Conservation (phyloP, 2,888 invertebrate species). For the Ferdinandea cuprea region DNA sequence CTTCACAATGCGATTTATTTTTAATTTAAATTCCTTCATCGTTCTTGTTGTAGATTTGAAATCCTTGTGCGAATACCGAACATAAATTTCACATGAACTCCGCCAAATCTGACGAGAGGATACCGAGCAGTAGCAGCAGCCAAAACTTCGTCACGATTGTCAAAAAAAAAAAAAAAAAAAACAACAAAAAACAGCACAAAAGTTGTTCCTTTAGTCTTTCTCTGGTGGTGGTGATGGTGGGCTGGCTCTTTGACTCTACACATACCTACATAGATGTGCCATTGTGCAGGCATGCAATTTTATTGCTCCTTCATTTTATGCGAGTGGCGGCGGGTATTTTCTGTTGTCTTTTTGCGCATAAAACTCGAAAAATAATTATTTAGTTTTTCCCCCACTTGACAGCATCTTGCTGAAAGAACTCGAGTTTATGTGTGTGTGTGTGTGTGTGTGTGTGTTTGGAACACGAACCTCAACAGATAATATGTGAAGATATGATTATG, state of each 20-base stretch:
- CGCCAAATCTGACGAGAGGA: conserved; percentile 2
- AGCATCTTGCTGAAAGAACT: conserved; percentile 7
- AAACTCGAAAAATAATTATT: conserved; percentile 60
- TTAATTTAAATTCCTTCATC: conserved; percentile 65
- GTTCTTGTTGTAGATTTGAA: conserved; percentile 28
- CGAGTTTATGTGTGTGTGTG: too few relatives aligned
- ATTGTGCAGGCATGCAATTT: conserved; percentile 35
- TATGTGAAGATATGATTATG: conserved; percentile 68
- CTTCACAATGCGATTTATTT: conserved; percentile 63
- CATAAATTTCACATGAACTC: conserved; percentile 21
- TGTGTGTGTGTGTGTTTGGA: conserved; percentile 5
- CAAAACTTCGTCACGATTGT: conserved; percentile 22
- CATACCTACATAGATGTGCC: too few relatives aligned
- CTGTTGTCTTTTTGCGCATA: not conserved
- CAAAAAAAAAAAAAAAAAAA: conserved; percentile 14
- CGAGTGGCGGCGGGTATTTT: not conserved
- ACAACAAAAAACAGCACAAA: conserved; percentile 14
- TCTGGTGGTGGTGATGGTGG: not conserved
- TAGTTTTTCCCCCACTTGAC: conserved; percentile 30
- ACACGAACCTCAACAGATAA: conserved; percentile 43
- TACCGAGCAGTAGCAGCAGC: not conserved
- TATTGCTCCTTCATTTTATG: conserved; percentile 23
- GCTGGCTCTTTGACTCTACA: not conserved
- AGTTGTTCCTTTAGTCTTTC: conserved; percentile 25
- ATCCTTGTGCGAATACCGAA: not conserved